A percentile compares a stretch with the other conserved stretches of the same genome.
phyloP scores from a whole-genome alignment of 2,113 vertebrate genomes.

The Antennarius striatus region DNA sequence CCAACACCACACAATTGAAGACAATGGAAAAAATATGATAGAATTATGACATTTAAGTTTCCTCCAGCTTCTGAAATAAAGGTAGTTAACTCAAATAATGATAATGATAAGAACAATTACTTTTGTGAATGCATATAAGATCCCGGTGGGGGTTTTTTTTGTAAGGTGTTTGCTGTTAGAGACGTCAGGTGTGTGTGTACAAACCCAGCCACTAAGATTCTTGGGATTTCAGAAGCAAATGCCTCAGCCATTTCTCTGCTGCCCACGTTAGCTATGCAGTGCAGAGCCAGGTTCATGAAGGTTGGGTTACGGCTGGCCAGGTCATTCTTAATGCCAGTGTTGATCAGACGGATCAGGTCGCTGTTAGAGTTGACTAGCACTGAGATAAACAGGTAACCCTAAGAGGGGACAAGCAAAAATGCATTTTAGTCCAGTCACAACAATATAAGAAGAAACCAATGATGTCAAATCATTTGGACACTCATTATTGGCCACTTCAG shows the following conservation, averaged over 20 bases:
- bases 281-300: constrained; percentile 91
- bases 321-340: constrained; percentile 90
- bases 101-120: too few relatives aligned
- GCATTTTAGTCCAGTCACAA: background rate
- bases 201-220: constrained; percentile 88
- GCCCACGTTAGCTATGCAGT: constrained; percentile 91
- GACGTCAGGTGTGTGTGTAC: constrained; percentile 3
- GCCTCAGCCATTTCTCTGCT: constrained; percentile 92
- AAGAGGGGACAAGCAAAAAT: background rate
- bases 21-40: too few relatives aligned
- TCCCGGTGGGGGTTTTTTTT: too few relatives aligned
- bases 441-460: too few relatives aligned
- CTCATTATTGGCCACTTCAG: background rate
- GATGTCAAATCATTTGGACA: too few relatives aligned
- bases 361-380: constrained; percentile 92
- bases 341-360: constrained; percentile 89
- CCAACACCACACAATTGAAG: too few relatives aligned
- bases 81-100: too few relatives aligned
- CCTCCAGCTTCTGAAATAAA: too few relatives aligned
- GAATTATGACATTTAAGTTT: too few relatives aligned
- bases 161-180: too few relatives aligned
- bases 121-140: too few relatives aligned
- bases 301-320: constrained; percentile 89
- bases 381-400: constrained; percentile 92
- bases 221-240: constrained; percentile 86